Base-by-base conservation (phyloP, 2,888 invertebrate genomes). In the Peribatodes rhomboidaria region DNA sequence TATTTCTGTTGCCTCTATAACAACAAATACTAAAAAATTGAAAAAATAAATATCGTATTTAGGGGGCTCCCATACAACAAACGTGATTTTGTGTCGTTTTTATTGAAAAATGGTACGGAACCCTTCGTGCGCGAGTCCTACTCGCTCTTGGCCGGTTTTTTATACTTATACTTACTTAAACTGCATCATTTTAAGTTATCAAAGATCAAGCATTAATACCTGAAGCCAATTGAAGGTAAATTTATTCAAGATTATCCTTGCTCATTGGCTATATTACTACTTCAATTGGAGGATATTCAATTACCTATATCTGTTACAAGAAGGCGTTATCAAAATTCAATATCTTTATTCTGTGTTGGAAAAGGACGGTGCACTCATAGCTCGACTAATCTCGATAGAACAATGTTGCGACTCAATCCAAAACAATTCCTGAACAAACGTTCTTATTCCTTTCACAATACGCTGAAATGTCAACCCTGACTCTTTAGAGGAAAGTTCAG, bases 321-420 rank as follows among this genome's bases (percentile, higher is more conserved):
- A 84, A 74, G 75, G 79, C 76, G 78, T 87, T 90, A 92, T 91
- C 90, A 84, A 87, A 87, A 88, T 89, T 89, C 89, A 87, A 91
- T 91, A 91, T 90, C 89, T 92, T 89, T 89, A 92, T 90, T 79
- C 88, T 84, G 85, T 81, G 86, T 83, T 83, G 82, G 89, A 88
- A 85, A 87, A 87, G 88, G 90, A 91, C 84, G 83, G 82, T 85
- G 86, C 82, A 85, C 83, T 85, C 83, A 81, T 75, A 80, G 79
- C 86, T 78, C 80, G 73, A 86, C 85, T 89, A 89, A 91, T 90
- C 88, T 90, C 80, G 85, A 87, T 83, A 82, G 77, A 87, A 92
- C 90, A 91, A 88, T 87, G 90, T 92, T 87, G 89, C 86, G 81
- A 82, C 88, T 89, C 86, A 88, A 89, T 87, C 77, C 81, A 82